Evolutionary conservation across 2,888 invertebrate genomes (phyloP), one percentile per base, ranked within the genome.

Genomic region (Clunio marinus): DNA sequence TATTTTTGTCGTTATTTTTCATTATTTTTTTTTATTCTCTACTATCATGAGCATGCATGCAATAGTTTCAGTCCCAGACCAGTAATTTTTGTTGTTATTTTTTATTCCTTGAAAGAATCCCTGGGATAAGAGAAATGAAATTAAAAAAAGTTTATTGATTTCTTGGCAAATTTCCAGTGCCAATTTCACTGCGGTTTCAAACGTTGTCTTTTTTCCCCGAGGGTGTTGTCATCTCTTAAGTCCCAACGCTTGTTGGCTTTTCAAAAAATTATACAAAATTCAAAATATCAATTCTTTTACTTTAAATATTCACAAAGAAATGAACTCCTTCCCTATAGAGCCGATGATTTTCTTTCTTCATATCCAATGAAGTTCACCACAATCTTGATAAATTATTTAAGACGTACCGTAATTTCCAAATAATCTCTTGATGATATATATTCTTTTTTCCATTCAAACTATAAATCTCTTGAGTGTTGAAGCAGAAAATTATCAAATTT

Each of bases 181-280:
- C 55, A 55, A 66, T 66, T 66, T 66, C 55, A 66, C 66, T 24
- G 66, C 22, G 51, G 55, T 66, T 51, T 55, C 66, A 24, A 55
- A 24, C 10, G 66, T 63, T 55, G 45, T 45, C 28, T 20, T 41
- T 51, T 51, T 7, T 22, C 51, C n/a, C n/a, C n/a, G n/a, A n/a
- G n/a, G 51, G 22, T 51, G 22, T 51, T n/a, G 17, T 17, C 7
- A 20, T 4, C 41, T 41, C 41, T 41, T 15, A 10, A 5, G n/a
- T n/a, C n/a, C n/a, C n/a, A n/a, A n/a, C n/a, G n/a, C 4, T 32
- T 32, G 32, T 10, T 32, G 32, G 32, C 32, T 32, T 32, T 32
- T 32, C 10, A 4, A 10, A 32, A 7, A 10, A 32, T 32, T 32
- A 32, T 32, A 7, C 32, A 32, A n/a, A n/a, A n/a, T n/a, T n/a